Percentiles rank a stretch among this genome's conserved stretches.
These are phyloP conservation scores for Motacilla alba DNA, from an alignment of 2,113 vertebrate species.

Conservation along the genomic window DNA sequence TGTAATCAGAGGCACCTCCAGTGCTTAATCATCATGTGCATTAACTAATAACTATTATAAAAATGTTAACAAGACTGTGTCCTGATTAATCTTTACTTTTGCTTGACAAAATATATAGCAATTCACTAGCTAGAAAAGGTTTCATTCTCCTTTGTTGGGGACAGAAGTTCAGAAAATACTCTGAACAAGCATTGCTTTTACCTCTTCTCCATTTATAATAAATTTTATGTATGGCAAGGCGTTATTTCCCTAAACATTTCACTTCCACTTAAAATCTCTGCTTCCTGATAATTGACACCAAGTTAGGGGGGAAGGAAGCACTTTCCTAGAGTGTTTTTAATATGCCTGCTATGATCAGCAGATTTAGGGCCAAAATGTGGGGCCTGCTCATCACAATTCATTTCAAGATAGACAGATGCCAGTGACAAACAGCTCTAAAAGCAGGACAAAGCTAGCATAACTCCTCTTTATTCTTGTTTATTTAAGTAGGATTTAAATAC, in stretches of 20 bases:
- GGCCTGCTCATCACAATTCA: neutral
- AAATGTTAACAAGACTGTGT: conserved; percentile 26
- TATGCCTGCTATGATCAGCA: neutral
- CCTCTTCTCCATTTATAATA: neutral
- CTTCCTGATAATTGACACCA: neutral
- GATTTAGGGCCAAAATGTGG: neutral
- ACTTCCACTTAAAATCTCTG: neutral
- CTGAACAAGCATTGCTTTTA: neutral
- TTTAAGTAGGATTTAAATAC: neutral
- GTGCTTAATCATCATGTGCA: neutral
- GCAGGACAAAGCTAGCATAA: neutral
- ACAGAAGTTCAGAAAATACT: neutral
- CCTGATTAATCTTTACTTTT: conserved; percentile 14
- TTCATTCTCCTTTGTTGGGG: neutral
- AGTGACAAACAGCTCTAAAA: neutral
- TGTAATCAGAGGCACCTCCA: conserved; percentile 29
- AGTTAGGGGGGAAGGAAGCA: neutral
- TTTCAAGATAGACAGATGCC: neutral
- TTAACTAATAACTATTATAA: conserved; percentile 50
- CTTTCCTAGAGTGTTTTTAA: neutral
- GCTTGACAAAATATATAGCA: neutral
- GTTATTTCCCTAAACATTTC: neutral
- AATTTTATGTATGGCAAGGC: neutral
- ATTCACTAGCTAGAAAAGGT: neutral
- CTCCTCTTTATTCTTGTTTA: neutral